Evolutionary conservation across 2,113 vertebrate species (phyloP).

Genomic region (Charina bottae): DNA sequence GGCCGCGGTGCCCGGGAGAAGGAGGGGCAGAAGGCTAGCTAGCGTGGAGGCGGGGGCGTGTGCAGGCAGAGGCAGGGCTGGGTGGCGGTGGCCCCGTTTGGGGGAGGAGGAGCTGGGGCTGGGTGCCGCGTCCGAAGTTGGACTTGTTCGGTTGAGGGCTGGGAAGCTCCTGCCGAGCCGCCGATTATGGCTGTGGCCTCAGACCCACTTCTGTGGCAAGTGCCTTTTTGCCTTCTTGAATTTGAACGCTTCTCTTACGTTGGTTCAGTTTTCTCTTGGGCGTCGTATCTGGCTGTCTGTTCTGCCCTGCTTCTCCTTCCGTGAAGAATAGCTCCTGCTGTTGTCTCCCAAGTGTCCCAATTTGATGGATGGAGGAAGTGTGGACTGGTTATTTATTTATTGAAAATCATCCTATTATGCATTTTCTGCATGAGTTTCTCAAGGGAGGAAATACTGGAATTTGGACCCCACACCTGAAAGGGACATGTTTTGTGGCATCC

Average conservation of each 20-base stretch:
- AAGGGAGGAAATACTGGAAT: background rate
- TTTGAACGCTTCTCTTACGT: background rate
- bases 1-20: background rate
- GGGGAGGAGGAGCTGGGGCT: background rate
- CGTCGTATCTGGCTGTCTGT: background rate
- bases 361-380: background rate
- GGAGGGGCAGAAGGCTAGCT: background rate
- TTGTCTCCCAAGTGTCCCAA: background rate
- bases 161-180: background rate
- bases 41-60: background rate
- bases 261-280: background rate
- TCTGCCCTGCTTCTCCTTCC: background rate
- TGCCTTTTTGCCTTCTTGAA: background rate
- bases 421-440: background rate
- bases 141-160: background rate
- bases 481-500: background rate
- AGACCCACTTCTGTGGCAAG: background rate
- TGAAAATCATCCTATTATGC: conserved; percentile 4
- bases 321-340: background rate
- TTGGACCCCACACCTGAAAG: background rate
- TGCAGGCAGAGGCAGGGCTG: background rate
- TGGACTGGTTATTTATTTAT: background rate
- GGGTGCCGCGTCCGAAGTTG: background rate
- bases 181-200: background rate
- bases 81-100: background rate